phyloP scores from a whole-genome alignment of 2,113 vertebrate species.

The Elephas maximus region DNA sequence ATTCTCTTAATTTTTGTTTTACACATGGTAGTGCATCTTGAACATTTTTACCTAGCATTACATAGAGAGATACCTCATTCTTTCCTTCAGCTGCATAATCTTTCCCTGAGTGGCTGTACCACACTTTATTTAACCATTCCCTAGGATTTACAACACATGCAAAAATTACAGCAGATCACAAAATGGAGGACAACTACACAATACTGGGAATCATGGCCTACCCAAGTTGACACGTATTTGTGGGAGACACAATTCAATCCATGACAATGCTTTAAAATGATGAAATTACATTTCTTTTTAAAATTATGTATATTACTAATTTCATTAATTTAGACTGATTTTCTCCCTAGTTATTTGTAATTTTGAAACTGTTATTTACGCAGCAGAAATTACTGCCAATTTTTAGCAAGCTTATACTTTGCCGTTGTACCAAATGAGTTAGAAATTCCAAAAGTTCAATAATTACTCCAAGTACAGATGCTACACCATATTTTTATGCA shows the following conservation, averaged over 20 bases:
- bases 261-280: constrained; percentile 53
- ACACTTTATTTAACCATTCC: not conserved
- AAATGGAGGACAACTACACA: no score
- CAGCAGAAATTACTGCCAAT: not conserved
- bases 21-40: not conserved
- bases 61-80: not conserved
- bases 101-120: not conserved
- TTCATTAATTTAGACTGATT: constrained; percentile 47
- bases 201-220: no score
- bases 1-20: not conserved
- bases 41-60: not conserved
- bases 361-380: constrained; percentile 28
- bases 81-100: not conserved
- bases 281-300: not conserved
- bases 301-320: constrained; percentile 25
- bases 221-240: no score
- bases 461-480: not conserved
- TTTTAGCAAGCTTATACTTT: constrained; percentile 37
- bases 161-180: no score
- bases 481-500: not conserved
- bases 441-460: constrained; percentile 34
- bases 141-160: not conserved
- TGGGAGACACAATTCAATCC: no score
- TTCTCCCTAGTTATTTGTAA: constrained; percentile 17
- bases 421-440: constrained; percentile 23